Percentiles rank a stretch among this genome's conserved stretches.
Evolutionary conservation across 2,113 vertebrate genomes (phyloP).

Genomic region (Genyomyrus donnyi): DNA sequence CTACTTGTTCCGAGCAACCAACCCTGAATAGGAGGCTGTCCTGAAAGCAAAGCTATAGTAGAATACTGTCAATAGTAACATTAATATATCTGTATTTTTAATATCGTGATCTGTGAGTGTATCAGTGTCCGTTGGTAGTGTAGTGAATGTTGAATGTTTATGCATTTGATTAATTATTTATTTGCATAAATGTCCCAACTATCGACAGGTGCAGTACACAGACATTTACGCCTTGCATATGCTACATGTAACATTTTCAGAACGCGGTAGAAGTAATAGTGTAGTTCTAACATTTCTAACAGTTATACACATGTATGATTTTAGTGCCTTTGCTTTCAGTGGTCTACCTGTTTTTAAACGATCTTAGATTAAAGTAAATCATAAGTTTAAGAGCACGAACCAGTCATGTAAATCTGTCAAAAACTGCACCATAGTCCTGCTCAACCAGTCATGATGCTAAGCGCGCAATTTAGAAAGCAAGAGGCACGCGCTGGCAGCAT

Average conservation of each 20-base stretch:
- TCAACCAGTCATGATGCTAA: constrained; percentile 18
- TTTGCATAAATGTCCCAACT: background rate
- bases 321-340: background rate
- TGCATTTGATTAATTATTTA: background rate
- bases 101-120: background rate
- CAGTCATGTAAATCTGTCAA: background rate
- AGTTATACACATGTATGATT: background rate
- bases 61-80: background rate
- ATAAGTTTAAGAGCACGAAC: background rate
- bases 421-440: constrained; percentile 24
- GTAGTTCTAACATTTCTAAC: background rate
- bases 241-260: background rate
- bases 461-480: constrained; percentile 11
- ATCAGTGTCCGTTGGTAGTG: background rate
- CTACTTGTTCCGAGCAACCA: background rate
- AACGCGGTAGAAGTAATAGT: background rate
- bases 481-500: background rate
- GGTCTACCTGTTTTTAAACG: background rate
- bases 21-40: background rate
- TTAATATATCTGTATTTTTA: background rate
- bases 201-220: background rate
- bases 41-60: background rate
- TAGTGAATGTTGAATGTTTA: background rate
- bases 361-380: background rate
- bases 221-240: background rate